Evolutionary conservation across 1,140 invertebrate genomes (phyloP), one percentile per base, ranked within the genome.

Genomic region (Papilio dardanus): DNA sequence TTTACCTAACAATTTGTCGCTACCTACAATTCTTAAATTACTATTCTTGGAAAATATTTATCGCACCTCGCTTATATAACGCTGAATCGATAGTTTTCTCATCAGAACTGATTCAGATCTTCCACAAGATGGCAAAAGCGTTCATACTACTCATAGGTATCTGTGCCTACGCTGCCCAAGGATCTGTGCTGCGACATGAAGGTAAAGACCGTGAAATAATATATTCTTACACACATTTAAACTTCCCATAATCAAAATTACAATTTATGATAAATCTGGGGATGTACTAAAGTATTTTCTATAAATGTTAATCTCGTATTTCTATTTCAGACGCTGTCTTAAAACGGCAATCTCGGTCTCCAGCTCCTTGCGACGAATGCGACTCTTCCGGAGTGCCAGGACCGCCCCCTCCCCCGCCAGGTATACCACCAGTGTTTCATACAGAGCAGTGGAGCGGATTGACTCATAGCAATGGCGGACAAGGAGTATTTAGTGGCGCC

Each of bases 401-500:
- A 6, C 71, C 50, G 35, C 77, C 75, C 6, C 76, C 76, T 16
- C 83, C 74, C 16, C 80, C 81, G 16, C 80, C 77, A 8, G 78
- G 77, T 10, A 54, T 67, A 2, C 85, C 86, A 62, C 76, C 86
- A 10, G 67, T 85, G 58, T 88, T 89, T 71, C 88, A 76, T 21
- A 86, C 89, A 0, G 81, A 88, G 5, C 84, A 91, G n/a, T 92
- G 89, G 88, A 87, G 83, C 42, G 91, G 91, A 14, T 71, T 87
- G 19, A 71, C 83, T 10, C 79, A 80, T 54, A 77, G 78, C 14
- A 37, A 76, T 46, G 82, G 80, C 71, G 87, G 88, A 21, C 83
- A 86, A 71, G 88, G 88, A 66, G 84, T 91, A 0, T 90, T 88
- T 58, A 92, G 88, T 71, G 91, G 91, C 2, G 91, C 91, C 5